Conservation (phyloP, 2,888 invertebrate species). For the Charanyca ferruginea region DNA sequence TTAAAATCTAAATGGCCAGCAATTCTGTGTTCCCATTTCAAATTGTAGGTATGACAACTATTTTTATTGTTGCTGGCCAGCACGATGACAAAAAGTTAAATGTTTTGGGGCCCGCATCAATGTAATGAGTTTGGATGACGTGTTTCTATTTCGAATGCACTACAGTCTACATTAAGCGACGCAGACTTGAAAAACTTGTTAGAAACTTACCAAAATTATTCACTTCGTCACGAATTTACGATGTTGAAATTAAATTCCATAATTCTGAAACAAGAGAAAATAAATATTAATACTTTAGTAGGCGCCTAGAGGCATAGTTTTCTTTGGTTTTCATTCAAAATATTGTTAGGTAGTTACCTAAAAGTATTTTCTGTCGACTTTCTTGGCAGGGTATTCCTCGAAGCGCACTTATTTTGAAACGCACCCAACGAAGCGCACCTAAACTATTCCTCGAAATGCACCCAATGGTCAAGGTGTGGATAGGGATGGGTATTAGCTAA, state of each 20-base stretch:
- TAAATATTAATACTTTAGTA: neutral
- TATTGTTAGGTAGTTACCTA: too few relatives aligned
- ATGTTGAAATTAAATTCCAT: slow-evolving; percentile 45
- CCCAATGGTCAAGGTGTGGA: too few relatives aligned
- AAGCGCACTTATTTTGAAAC: too few relatives aligned
- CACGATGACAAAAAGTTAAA: slow-evolving; percentile 69
- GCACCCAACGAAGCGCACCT: too few relatives aligned
- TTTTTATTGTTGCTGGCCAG: slow-evolving; percentile 67
- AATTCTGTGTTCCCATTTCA: slow-evolving; percentile 67
- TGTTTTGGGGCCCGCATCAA: slow-evolving; percentile 69
- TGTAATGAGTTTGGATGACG: slow-evolving; percentile 64
- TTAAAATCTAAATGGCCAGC: slow-evolving; percentile 55
- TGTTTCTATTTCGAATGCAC: slow-evolving; percentile 51
- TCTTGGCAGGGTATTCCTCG: too few relatives aligned
- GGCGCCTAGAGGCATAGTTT: too few relatives aligned
- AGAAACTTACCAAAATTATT: slow-evolving; percentile 49
- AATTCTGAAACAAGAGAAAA: slow-evolving; percentile 66
- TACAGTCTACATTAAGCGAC: slow-evolving; percentile 12
- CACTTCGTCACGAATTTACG: neutral
- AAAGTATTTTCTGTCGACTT: too few relatives aligned
- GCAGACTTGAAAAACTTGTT: slow-evolving; percentile 25
- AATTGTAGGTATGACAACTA: slow-evolving; percentile 63
- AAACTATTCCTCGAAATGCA: too few relatives aligned
- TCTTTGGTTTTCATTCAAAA: too few relatives aligned
- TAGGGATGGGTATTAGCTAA: too few relatives aligned